Base-by-base conservation (phyloP, 2,797 vertebrate genomes). In the Clarias laeviceps region DNA sequence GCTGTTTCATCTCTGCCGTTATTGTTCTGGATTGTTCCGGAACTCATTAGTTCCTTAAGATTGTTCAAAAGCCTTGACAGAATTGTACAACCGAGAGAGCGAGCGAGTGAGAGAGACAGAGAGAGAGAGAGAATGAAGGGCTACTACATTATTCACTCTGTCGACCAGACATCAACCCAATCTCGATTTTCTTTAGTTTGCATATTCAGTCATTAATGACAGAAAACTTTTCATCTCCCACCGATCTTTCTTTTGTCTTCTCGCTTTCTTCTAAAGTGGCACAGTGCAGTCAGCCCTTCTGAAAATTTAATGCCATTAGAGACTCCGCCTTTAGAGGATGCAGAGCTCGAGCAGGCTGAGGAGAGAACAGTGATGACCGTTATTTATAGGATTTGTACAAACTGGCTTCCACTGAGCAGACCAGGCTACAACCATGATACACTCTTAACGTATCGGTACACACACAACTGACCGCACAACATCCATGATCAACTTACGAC, bases 241-340 rank as follows among this genome's bases (percentile, higher is more conserved):
- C 62, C 2, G 54, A 56, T 83, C 68, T 57, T 15, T 54, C 69
- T 80, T 80, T 80, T 37, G 22, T 64, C 72, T 54, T n/a, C 32
- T 83, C 85, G 77, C 29, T 65, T 27, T 24, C 65, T 73, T 80
- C 80, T 57, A 18, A 74, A 85, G 74, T 57, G 84, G 54, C 82
- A 68, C 84, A 86, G 84, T 85, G 84, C 84, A 87, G 80, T 86
- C 86, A 84, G 90, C 69, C 90, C 89, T 82, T 89, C 80, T 95
- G 88, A 95, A 96, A 94, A 90, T 93, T 94, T 94, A 92, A 95
- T 94, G 93, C 88, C 83, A 90, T 89, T 90, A 90, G 93, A 94
- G 85, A 79, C 85, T 92, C 89, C 90, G 86, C 88, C 91, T 87
- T 89, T 91, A 93, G 92, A 91, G 91, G 89, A 89, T 86, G 84